Evolutionary conservation across 2,888 invertebrate genomes (phyloP), one percentile per base, ranked within the genome.

Genomic region (Barypeithes pellucidus): DNA sequence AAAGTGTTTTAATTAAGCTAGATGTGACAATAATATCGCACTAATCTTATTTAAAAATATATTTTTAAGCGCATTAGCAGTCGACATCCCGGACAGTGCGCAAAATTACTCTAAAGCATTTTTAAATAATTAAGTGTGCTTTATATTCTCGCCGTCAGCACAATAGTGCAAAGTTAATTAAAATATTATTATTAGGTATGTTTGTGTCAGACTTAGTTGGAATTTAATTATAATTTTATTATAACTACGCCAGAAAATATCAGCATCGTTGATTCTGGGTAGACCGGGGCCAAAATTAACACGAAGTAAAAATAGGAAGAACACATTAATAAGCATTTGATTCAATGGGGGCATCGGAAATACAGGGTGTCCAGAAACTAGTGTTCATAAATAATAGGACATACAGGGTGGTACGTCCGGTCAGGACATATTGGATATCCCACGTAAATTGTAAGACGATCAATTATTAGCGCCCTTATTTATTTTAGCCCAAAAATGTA

Each of bases 171-270:
- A 36, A 60, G 22, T 43, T 60, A 60, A 60, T 60, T 20, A 60
- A 60, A 60, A 60, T 60, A 60, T 60, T 60, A 60, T 60, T 24
- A 60, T 43, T 43, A 47, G 47, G 47, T 41, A 18, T 18, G 16
- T 18, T 8, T 60, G 14, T 43, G 60, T 60, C 22, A 60, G 60
- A 20, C 18, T 11, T 11, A 22, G 39, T 0, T n/a, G 7, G 5
- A 41, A 41, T 60, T 60, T 60, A 60, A 60, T 43, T 60, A 18
- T 41, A 60, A 36, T 33, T 59, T 39, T 29, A 29, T 29, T 29
- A 29, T 29, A 29, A 29, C 12, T 39, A 43, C 41, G 41, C 41
- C 14, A 33, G 9, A 59, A 59, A 59, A 39, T 22, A 39, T 20
- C 3, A n/a, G 47, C 18, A 18, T 16, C 20, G 16, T 18, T 18